A percentile compares a stretch with the other conserved stretches of the same genome.
These are phyloP conservation scores for Xiphorhynchus elegans DNA, from an alignment of 2,113 vertebrate species.

Conservation along the genomic window DNA sequence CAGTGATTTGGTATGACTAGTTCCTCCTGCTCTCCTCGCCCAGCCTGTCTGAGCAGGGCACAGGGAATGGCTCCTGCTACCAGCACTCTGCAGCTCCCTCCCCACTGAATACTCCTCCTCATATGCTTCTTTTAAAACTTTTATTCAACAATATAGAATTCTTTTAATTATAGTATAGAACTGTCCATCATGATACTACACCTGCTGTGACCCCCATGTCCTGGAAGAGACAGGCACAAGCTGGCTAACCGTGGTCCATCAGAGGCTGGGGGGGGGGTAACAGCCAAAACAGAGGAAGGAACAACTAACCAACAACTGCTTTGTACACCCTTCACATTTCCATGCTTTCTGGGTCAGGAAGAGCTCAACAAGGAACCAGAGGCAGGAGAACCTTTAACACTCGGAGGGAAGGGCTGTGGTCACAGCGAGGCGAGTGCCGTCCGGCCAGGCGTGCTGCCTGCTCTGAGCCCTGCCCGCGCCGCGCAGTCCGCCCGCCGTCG, in stretches of 20 bases:
- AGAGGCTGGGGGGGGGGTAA: not conserved
- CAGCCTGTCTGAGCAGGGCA: not conserved
- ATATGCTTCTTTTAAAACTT: constrained; percentile 74
- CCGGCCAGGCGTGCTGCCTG: constrained; percentile 20
- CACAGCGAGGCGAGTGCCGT: constrained; percentile 50
- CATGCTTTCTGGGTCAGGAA: constrained; percentile 72
- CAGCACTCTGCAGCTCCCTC: not conserved
- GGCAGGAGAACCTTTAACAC: constrained; percentile 71
- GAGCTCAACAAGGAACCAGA: constrained; percentile 77
- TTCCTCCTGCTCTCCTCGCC: not conserved
- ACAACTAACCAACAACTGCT: constrained; percentile 61
- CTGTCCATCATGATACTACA: constrained; percentile 43
- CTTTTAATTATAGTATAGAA: constrained; percentile 69
- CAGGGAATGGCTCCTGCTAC: not conserved
- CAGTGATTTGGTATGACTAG: not conserved
- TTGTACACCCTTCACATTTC: constrained; percentile 71
- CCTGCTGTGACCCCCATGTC: not conserved
- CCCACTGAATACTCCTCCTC: constrained; percentile 65
- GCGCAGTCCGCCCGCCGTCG: constrained; percentile 30
- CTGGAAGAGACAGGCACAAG: constrained; percentile 13
- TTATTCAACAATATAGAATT: constrained; percentile 82
- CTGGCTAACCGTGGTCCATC: not conserved
- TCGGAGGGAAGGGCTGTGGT: constrained; percentile 62
- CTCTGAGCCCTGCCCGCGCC: constrained; percentile 63
- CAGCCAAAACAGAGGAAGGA: not conserved